A percentile compares a stretch with the other conserved stretches of the same genome.
Evolutionary conservation across 2,113 vertebrate genomes (phyloP).

Genomic region (Scalopus aquaticus): DNA sequence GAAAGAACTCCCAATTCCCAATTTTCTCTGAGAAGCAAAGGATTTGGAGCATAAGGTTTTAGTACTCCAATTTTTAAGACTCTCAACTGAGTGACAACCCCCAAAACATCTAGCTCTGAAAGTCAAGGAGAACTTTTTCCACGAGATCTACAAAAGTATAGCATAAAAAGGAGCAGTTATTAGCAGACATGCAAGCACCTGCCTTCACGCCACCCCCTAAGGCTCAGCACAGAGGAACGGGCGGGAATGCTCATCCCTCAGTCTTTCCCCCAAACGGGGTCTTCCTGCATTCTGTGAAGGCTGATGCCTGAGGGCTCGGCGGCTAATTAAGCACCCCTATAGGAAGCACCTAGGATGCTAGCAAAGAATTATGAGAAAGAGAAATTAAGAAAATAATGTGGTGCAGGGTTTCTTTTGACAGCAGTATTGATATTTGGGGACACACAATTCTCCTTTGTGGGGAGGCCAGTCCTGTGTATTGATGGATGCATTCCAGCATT

Average conservation of each 20-base stretch:
- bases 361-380: not conserved
- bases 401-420: not conserved
- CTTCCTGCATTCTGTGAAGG: not conserved
- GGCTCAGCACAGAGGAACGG: not conserved
- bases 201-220: not conserved
- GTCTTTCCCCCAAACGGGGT: not conserved
- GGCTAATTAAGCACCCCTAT: not conserved
- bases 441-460: not conserved
- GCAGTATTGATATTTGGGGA: not conserved
- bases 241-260: not conserved
- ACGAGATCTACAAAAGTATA: not conserved
- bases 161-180: not conserved
- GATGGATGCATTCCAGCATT: not conserved
- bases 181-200: not conserved
- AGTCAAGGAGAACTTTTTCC: not conserved
- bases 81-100: not conserved
- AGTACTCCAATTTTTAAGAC: not conserved
- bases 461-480: not conserved
- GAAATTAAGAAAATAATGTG: not conserved
- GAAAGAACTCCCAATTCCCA: not conserved
- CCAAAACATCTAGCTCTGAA: not conserved
- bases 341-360: not conserved
- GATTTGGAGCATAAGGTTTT: not conserved
- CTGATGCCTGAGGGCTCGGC: not conserved
- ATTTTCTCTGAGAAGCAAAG: not conserved